Evolutionary conservation across 2,113 vertebrate species (phyloP), one percentile per base, ranked within the genome.

Genomic region (Micronisus gabar): DNA sequence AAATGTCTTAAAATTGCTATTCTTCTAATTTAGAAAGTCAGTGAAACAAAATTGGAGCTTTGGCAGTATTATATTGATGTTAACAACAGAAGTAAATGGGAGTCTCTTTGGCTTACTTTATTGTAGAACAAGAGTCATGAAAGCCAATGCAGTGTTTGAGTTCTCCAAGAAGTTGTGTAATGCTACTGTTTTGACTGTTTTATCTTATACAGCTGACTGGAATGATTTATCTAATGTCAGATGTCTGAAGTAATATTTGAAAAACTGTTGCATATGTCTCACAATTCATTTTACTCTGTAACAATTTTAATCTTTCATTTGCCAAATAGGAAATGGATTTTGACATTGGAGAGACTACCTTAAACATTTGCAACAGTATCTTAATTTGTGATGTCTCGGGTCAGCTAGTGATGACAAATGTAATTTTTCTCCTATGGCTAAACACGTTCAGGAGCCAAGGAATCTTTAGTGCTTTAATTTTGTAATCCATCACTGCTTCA

Each of bases 311-410:
- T 96, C 47, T 92, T 95, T 91, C 55, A 50, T 86, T 97, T 26
- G 61, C 68, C 61, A 89, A 56, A 47, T 23, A 56, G 34, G 91
- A 87, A 92, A 95, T 94, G 81, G 68, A 75, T 93, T 90, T 91
- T 84, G 92, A 94, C 65, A n/a, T 27, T 38, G 47, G 78, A 79
- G 80, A 91, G 52, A 75, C 73, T 89, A 25, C 30, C 36, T 92
- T 94, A 89, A 95, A 80, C 29, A 34, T 87, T 81, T 94, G 90
- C 75, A 88, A 48, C 41, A 27, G 63, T 86, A 25, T 93, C 85
- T 93, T 93, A 95, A 93, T 97, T 92, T 92, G 72, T 89, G 65
- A 40, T 81, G 43, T 79, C 68, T 91, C 25, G 15, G 65, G 88
- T 96, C 83, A 86, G 65, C 43, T 79, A 50, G 61, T 79, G 36